Base-by-base conservation (phyloP, 2,797 vertebrate genomes). In the Poliocrania exsul region DNA sequence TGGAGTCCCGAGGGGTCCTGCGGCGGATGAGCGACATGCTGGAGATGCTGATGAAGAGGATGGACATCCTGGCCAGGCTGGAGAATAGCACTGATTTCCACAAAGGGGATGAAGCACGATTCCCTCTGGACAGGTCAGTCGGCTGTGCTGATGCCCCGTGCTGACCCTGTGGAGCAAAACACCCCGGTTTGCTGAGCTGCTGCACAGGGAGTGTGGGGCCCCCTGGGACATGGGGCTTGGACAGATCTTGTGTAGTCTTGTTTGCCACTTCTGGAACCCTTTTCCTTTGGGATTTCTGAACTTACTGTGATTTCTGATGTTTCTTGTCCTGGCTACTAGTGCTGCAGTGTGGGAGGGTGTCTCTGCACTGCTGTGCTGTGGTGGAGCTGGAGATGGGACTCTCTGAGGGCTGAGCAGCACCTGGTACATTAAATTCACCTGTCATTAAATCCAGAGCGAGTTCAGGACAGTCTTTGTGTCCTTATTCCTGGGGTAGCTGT, bases 1-100 rank as follows among this genome's bases (percentile, higher is more conserved):
- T 98, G 69, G 99, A 99, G 97, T 99, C 99, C 78, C 98, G 99
- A 2, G 98, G 99, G 6, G 97, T 99, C 95, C 98, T 99, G 93
- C 98, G 98, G 81, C 98, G 98, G 96, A 99, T 99, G 98, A 99
- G 98, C 28, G 99, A 99, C 97, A 99, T 99, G 98, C 95, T 99
- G 98, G 99, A 99, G 98, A 97, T 99, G 97, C 98, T 99, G 97
- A 97, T 98, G 95, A 99, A 98, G 96, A 98, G 98, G 94, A 98
- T 99, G 98, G 99, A 99, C 86, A 82, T 97, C 64, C 98, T 99
- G 96, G 98, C 99, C 94, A 98, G 98, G 91, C 98, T 99, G 87
- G 98, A 99, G 97, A 99, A 99, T 83, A 88, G 93, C 95, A 98
- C 98, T 0, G 99, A 99, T 54, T 97, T 97, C 56, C 98, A 97